Conservation (phyloP, 2,113 vertebrate species). For the Stercorarius parasiticus region DNA sequence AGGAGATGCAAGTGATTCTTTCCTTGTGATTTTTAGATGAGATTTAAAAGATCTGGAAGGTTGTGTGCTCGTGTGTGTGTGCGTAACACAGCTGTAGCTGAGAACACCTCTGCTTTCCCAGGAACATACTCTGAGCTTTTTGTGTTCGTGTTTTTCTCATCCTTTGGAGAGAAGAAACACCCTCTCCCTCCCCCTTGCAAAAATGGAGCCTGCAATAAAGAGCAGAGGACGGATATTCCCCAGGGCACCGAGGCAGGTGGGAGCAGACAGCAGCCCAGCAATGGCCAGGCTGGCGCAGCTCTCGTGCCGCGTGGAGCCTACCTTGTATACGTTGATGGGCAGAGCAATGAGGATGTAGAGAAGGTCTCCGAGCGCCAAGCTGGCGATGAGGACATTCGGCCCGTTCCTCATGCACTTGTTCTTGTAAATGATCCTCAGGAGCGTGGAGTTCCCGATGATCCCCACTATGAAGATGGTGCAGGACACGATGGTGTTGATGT, state of each 20-base stretch:
- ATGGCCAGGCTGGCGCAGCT: fast-evolving
- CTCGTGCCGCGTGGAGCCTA: not conserved
- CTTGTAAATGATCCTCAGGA: constrained; percentile 91
- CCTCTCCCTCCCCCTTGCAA: not conserved
- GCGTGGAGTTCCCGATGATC: constrained; percentile 87
- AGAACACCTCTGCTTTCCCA: not conserved
- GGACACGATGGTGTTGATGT: constrained; percentile 87
- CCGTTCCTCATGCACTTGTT: constrained; percentile 95
- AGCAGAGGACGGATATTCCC: not conserved
- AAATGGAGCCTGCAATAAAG: not conserved
- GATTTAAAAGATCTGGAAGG: not conserved
- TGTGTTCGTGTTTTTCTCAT: not conserved
- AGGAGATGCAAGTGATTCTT: not conserved
- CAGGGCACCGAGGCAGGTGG: fast-evolving
- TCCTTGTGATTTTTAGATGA: not conserved
- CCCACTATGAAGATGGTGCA: constrained; percentile 89
- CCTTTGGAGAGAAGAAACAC: not conserved
- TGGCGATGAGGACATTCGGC: constrained; percentile 89
- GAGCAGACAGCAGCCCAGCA: not conserved
- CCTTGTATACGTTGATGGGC: constrained; percentile 89
- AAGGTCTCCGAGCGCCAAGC: constrained; percentile 87
- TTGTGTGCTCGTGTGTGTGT: not conserved
- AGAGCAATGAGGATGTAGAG: constrained; percentile 90
- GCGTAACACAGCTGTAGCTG: not conserved
- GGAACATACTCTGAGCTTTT: not conserved